These are phyloP conservation scores for Cylindroiulus punctatus DNA, from an alignment of 2,888 invertebrate genomes.

Conservation along the genomic window DNA sequence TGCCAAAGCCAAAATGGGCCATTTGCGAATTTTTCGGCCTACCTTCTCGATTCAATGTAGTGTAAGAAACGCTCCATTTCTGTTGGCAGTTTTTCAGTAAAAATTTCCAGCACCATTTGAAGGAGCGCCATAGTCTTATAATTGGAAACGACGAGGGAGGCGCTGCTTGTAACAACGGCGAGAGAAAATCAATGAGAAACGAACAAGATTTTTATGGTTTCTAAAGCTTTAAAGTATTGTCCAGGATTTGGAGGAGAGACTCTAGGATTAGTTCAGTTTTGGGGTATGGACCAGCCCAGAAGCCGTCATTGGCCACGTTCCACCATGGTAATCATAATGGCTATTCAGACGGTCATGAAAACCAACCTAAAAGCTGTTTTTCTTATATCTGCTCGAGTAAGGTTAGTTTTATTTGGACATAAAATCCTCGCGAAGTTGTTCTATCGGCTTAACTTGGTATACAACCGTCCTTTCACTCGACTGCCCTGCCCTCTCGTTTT, in stretches of 20 bases:
- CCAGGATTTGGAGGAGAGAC: constrained; percentile 46
- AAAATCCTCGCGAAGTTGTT: constrained; percentile 25
- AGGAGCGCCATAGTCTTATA: background rate
- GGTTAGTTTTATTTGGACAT: constrained; percentile 46
- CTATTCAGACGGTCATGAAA: constrained; percentile 13
- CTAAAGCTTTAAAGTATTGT: constrained; percentile 49
- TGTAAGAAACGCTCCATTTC: constrained; percentile 28
- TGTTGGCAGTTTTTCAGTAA: constrained; percentile 44
- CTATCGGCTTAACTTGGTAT: background rate
- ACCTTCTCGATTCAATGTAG: constrained; percentile 35
- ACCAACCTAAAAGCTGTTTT: constrained; percentile 43
- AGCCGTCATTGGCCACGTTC: background rate
- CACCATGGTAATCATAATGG: constrained; percentile 6
- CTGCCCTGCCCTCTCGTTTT: background rate
- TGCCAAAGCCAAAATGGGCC: constrained; percentile 40
- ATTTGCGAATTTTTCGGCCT: constrained; percentile 44
- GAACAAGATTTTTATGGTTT: constrained; percentile 48
- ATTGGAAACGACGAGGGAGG: background rate
- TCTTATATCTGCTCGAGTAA: constrained; percentile 3
- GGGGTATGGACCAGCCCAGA: background rate
- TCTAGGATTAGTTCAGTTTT: constrained; percentile 18
- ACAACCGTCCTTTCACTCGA: background rate
- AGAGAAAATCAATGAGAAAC: constrained; percentile 47
- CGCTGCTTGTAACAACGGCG: background rate
- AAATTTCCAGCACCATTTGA: background rate